Percentiles rank a stretch among this genome's conserved stretches.
phyloP scores from a whole-genome alignment of 2,113 vertebrate species.

The Halichoeres trimaculatus region DNA sequence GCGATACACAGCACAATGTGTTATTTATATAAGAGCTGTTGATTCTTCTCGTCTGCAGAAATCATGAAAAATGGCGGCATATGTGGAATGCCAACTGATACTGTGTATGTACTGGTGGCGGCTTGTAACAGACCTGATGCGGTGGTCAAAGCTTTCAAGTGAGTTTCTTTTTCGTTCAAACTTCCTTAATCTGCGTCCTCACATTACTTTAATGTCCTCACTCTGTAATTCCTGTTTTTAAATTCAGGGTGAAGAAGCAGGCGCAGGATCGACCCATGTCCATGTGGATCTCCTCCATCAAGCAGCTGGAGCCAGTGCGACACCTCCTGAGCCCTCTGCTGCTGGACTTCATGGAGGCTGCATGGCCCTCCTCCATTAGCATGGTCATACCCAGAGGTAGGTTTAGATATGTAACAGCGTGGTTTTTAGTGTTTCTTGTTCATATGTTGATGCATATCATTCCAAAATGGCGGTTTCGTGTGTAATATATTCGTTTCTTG shows the following conservation, averaged over 20 bases:
- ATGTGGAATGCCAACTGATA: constrained; percentile 92
- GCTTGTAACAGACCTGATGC: constrained; percentile 89
- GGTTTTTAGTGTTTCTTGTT: fast-evolving
- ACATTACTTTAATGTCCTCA: background rate
- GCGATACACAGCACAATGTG: background rate
- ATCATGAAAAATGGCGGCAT: constrained; percentile 90
- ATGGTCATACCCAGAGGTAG: constrained; percentile 90
- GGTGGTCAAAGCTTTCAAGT: constrained; percentile 90
- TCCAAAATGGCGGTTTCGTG: background rate
- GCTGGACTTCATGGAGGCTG: constrained; percentile 91
- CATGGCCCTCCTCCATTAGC: constrained; percentile 93
- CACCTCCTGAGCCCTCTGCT: constrained; percentile 87
- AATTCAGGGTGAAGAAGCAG: constrained; percentile 87
- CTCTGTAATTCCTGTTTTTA: constrained; percentile 3
- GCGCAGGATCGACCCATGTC: constrained; percentile 93
- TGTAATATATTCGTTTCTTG: constrained; percentile 9
- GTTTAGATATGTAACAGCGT: background rate
- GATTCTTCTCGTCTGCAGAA: constrained; percentile 73
- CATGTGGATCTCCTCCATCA: constrained; percentile 90
- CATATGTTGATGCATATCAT: background rate
- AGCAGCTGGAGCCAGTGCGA: constrained; percentile 88
- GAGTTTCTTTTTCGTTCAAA: constrained; percentile 45
- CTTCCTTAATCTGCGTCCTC: background rate
- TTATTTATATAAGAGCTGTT: background rate
- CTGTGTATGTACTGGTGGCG: constrained; percentile 91